These are phyloP conservation scores for Sympetrum striolatum DNA, from an alignment of 2,888 invertebrate genomes.

Conservation along the genomic window DNA sequence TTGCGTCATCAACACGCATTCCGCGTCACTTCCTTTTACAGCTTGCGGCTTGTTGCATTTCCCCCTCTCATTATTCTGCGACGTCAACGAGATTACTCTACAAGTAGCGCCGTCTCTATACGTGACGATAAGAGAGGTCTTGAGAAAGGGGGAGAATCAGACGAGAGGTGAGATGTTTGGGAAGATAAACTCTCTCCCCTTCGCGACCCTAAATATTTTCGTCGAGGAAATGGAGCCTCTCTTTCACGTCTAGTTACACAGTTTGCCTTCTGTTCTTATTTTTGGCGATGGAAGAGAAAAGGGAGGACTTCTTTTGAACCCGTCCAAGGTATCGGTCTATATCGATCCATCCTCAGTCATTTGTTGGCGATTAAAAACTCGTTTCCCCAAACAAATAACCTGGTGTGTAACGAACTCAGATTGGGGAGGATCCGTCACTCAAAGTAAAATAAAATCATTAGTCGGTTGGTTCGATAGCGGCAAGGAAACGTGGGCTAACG, in stretches of 20 bases:
- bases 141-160: background rate
- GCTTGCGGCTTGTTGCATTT: background rate
- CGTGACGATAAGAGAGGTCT: background rate
- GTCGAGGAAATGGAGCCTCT: background rate
- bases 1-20: too few relatives aligned
- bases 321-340: background rate
- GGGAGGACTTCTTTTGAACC: background rate
- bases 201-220: background rate
- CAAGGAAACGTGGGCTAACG: too few relatives aligned
- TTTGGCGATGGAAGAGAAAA: background rate
- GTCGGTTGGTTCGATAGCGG: too few relatives aligned
- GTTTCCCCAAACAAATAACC: background rate
- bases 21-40: too few relatives aligned
- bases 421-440: too few relatives aligned
- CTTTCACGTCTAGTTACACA: background rate
- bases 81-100: background rate
- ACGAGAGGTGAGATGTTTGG: background rate
- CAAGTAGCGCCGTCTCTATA: background rate
- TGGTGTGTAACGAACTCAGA: too few relatives aligned
- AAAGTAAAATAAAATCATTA: too few relatives aligned
- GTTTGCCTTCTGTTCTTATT: background rate
- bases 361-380: background rate
- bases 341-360: background rate
- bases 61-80: background rate
- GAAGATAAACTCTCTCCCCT: background rate